Conservation (phyloP, 2,113 vertebrate genomes). For the Callocephalon fimbriatum region DNA sequence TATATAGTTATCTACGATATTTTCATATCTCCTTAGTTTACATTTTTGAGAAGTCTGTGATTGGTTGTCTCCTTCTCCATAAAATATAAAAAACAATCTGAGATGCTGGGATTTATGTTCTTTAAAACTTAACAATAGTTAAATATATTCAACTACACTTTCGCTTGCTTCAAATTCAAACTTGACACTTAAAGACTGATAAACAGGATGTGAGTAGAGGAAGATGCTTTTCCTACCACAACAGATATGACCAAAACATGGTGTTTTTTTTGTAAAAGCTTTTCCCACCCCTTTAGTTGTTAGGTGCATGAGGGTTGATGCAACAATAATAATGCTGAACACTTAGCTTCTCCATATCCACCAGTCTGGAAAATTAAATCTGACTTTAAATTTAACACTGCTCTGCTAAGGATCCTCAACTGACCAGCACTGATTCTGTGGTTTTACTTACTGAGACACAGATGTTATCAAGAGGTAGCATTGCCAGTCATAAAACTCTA, state of each 20-base stretch:
- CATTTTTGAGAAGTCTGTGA: neutral
- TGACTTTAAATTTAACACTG: slow-evolving; percentile 17
- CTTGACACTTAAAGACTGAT: slow-evolving; percentile 57
- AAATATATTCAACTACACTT: slow-evolving; percentile 41
- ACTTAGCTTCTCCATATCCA: neutral
- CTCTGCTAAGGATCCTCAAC: neutral
- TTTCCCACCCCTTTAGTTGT: neutral
- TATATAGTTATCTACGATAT: neutral
- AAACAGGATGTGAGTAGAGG: slow-evolving; percentile 73
- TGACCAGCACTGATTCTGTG: neutral
- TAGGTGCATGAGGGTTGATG: neutral
- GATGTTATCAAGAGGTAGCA: neutral
- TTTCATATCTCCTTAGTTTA: neutral
- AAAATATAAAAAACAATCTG: neutral
- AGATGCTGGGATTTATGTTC: neutral
- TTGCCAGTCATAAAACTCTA: neutral
- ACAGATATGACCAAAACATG: slow-evolving; percentile 53
- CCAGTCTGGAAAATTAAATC: slow-evolving; percentile 44
- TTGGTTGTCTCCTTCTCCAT: neutral
- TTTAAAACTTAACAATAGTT: neutral
- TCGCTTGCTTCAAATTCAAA: slow-evolving; percentile 68
- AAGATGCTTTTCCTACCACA: slow-evolving; percentile 59
- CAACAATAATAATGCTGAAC: neutral
- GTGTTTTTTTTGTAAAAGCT: neutral
- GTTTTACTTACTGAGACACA: neutral